Percentiles rank a stretch among this genome's conserved stretches.
Conservation (phyloP, 92 coral and sea anemone genomes). For the Epizoanthus rinbou region DNA sequence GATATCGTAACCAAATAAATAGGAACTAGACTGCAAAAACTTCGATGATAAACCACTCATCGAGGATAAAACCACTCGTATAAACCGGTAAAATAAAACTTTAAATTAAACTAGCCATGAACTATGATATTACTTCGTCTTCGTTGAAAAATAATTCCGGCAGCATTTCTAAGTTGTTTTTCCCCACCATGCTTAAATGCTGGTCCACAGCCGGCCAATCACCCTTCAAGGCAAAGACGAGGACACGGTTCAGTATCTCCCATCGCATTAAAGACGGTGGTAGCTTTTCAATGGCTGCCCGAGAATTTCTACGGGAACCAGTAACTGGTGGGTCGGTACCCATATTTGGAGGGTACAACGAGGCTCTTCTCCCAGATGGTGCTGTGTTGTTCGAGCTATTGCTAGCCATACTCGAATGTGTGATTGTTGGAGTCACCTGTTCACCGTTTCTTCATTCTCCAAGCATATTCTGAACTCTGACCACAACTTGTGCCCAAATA, state of each 20-base stretch:
- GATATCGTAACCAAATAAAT: background rate
- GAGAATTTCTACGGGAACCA: slow-evolving; percentile 69
- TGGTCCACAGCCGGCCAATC: slow-evolving; percentile 91
- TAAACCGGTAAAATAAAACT: background rate
- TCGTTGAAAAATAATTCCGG: slow-evolving; percentile 60
- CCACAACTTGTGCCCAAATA: background rate
- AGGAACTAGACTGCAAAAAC: background rate
- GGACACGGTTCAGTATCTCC: slow-evolving; percentile 74
- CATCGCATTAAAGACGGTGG: slow-evolving; percentile 75
- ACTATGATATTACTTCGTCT: slow-evolving; percentile 61
- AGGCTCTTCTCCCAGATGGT: slow-evolving; percentile 6
- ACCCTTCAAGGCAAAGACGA: slow-evolving; percentile 70
- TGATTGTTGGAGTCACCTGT: background rate
- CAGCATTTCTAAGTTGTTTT: slow-evolving; percentile 73
- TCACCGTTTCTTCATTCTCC: background rate
- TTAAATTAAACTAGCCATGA: background rate
- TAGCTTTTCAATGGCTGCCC: slow-evolving; percentile 70
- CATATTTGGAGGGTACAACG: slow-evolving; percentile 23
- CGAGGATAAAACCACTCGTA: background rate
- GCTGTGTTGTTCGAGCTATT: background rate
- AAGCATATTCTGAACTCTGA: background rate
- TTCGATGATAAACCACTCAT: background rate
- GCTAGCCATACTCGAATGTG: background rate
- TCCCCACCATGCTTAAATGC: slow-evolving; percentile 73
- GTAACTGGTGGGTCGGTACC: background rate